A percentile compares a stretch with the other conserved stretches of the same genome.
Conservation (phyloP, 2,797 vertebrate genomes). For the Catharus ustulatus region DNA sequence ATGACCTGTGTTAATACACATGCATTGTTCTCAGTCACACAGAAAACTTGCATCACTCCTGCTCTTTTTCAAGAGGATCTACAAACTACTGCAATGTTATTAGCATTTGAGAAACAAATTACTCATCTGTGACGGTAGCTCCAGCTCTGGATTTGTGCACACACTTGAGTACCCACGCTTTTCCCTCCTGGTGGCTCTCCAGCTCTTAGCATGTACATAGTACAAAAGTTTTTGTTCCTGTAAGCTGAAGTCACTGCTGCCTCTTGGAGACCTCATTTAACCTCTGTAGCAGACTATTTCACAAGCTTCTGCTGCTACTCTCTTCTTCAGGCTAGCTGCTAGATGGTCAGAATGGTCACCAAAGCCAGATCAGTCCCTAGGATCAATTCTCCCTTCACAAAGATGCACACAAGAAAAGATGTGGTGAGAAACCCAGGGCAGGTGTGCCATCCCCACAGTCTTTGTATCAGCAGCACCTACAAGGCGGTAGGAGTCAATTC, state of each 20-base stretch:
- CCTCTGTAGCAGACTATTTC: not conserved
- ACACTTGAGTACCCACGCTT: not conserved
- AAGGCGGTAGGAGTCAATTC: not conserved
- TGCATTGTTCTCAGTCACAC: not conserved
- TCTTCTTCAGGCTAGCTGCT: not conserved
- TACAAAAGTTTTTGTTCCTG: not conserved
- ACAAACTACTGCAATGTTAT: not conserved
- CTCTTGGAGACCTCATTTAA: not conserved
- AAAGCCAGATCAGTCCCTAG: not conserved
- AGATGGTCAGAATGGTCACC: not conserved
- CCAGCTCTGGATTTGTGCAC: not conserved
- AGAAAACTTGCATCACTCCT: not conserved
- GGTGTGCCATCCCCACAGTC: not conserved
- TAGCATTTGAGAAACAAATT: not conserved
- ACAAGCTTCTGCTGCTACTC: not conserved
- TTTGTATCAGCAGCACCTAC: not conserved
- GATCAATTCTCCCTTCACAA: not conserved
- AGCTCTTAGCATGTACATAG: rapidly evolving
- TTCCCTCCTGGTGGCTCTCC: not conserved
- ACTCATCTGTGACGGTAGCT: not conserved
- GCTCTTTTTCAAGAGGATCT: not conserved
- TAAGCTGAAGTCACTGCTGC: not conserved
- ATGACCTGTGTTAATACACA: not conserved
- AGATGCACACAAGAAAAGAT: not conserved
- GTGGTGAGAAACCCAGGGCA: not conserved